Percentiles rank a stretch among this genome's conserved stretches.
These are phyloP conservation scores for Muscicapa adusta DNA, from an alignment of 2,113 vertebrate genomes.

Conservation along the genomic window DNA sequence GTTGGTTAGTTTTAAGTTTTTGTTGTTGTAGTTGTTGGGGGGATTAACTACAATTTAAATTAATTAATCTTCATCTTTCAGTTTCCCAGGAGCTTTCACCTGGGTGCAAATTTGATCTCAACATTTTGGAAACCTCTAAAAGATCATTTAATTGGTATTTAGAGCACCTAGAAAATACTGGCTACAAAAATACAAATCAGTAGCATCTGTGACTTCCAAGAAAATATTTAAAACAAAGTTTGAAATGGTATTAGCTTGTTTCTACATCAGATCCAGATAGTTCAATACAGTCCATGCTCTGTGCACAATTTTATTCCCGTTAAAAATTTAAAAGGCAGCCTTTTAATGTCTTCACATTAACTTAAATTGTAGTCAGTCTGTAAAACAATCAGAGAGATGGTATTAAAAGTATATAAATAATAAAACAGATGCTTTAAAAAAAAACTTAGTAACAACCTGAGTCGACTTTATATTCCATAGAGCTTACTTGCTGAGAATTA, in stretches of 20 bases:
- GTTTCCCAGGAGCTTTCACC: not conserved
- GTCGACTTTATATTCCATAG: not conserved
- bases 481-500: not conserved
- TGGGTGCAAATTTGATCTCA: not conserved
- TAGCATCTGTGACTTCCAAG: not conserved
- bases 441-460: not conserved
- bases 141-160: not conserved
- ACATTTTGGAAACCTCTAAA: not conserved
- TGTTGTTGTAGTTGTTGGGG: not conserved
- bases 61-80: not conserved
- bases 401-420: conserved; percentile 59
- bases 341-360: conserved; percentile 49
- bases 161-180: not conserved
- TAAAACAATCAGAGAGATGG: conserved; percentile 25
- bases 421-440: conserved; percentile 36
- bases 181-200: not conserved
- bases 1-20: not conserved
- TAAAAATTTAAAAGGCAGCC: conserved; percentile 60
- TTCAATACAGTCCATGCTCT: not conserved
- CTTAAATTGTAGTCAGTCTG: conserved; percentile 9
- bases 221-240: conserved; percentile 23
- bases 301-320: conserved; percentile 3
- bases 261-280: not conserved
- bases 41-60: not conserved
- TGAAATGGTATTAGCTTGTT: conserved; percentile 19